A percentile compares a stretch with the other conserved stretches of the same genome.
These are phyloP conservation scores for Sebastes jordani DNA, from an alignment of 2,797 vertebrate species.

Conservation along the genomic window DNA sequence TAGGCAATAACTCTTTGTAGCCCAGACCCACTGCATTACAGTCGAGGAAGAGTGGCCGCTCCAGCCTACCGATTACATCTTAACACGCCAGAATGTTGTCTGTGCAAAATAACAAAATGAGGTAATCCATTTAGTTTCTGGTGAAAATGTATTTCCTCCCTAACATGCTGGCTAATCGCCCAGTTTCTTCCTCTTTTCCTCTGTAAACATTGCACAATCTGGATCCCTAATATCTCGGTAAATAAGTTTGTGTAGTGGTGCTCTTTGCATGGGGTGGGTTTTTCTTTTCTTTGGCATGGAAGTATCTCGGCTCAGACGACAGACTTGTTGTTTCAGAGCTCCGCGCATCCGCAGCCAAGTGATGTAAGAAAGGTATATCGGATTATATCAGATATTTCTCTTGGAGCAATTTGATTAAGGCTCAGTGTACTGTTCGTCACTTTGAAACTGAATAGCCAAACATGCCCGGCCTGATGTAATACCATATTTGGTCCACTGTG, in stretches of 20 bases:
- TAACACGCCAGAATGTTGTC: constrained; percentile 19
- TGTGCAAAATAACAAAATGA: not conserved
- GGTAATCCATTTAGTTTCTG: constrained; percentile 17
- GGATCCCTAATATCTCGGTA: constrained; percentile 35
- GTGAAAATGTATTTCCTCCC: constrained; percentile 26
- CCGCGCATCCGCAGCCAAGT: constrained; percentile 41
- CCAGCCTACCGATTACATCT: not conserved
- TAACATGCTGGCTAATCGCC: constrained; percentile 16
- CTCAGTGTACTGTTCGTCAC: constrained; percentile 40
- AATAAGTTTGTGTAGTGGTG: constrained; percentile 38
- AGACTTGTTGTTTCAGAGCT: constrained; percentile 56
- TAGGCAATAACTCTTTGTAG: constrained; percentile 58
- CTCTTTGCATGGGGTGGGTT: constrained; percentile 17
- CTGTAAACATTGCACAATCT: constrained; percentile 60
- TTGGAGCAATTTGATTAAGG: constrained; percentile 63
- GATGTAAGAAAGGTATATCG: constrained; percentile 66
- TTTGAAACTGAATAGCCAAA: constrained; percentile 68
- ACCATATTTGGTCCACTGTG: constrained; percentile 67
- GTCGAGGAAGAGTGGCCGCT: not conserved
- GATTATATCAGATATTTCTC: constrained; percentile 68
- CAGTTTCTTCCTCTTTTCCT: constrained; percentile 24
- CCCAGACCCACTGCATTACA: constrained; percentile 22
- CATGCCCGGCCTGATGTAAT: constrained; percentile 38
- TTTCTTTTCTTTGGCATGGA: constrained; percentile 53
- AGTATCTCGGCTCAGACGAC: constrained; percentile 24